Conservation (phyloP, 2,888 invertebrate species). For the Epirrita christyi region DNA sequence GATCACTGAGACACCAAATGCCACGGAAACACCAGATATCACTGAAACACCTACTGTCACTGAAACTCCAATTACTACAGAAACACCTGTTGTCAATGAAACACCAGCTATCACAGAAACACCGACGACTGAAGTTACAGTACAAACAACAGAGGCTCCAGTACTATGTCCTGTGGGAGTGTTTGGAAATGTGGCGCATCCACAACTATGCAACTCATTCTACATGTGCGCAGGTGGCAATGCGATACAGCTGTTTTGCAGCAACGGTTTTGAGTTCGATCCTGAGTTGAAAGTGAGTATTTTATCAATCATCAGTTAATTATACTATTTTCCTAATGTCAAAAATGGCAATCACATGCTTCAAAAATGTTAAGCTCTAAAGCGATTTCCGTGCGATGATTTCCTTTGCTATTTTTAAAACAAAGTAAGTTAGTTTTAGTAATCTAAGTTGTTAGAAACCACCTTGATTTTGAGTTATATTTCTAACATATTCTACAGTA, state of each 20-base stretch:
- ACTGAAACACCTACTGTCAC: neutral
- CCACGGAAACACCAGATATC: neutral
- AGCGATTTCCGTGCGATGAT: too few relatives aligned
- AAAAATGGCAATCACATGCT: too few relatives aligned
- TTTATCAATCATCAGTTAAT: neutral
- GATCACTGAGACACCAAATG: neutral
- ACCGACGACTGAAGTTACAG: neutral
- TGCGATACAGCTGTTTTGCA: slow-evolving; percentile 44
- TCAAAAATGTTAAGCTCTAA: too few relatives aligned
- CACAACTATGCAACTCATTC: slow-evolving; percentile 46
- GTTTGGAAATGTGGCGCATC: slow-evolving; percentile 49
- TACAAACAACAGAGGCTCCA: neutral
- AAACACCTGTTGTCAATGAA: neutral
- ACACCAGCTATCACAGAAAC: neutral
- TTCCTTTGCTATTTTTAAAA: too few relatives aligned
- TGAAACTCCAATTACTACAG: neutral
- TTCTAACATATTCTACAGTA: neutral
- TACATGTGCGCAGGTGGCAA: slow-evolving; percentile 50
- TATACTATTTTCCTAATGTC: too few relatives aligned
- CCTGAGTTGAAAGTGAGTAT: slow-evolving; percentile 37
- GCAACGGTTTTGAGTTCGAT: slow-evolving; percentile 48
- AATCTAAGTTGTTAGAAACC: too few relatives aligned
- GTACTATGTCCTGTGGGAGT: slow-evolving; percentile 43
- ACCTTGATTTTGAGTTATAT: neutral
- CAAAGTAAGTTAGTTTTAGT: too few relatives aligned